phyloP scores from a whole-genome alignment of 1,140 invertebrate species.

The Marisa cornuarietis region DNA sequence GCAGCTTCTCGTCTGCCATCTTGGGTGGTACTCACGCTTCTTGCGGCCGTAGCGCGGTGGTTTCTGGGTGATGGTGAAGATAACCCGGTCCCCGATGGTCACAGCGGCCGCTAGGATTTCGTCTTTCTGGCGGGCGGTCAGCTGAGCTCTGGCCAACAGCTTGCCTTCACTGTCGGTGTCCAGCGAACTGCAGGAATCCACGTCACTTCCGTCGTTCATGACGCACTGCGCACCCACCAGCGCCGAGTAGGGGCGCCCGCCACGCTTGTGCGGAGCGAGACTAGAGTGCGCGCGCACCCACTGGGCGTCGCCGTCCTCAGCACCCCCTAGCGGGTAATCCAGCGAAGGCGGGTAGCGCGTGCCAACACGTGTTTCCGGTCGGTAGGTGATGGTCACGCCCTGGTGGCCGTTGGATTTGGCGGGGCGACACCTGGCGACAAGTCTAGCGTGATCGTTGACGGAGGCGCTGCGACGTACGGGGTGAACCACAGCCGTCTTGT shows the following conservation, averaged over 20 bases:
- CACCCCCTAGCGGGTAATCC: slow-evolving; percentile 35
- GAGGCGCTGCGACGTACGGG: slow-evolving; percentile 14
- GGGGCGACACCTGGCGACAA: neutral
- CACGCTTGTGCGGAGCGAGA: neutral
- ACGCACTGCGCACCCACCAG: neutral
- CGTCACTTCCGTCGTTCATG: neutral
- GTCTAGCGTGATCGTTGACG: neutral
- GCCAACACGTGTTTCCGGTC: slow-evolving; percentile 31
- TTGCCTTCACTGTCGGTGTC: slow-evolving; percentile 2
- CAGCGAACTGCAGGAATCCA: neutral
- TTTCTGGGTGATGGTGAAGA: slow-evolving; percentile 47
- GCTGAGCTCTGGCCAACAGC: slow-evolving; percentile 26
- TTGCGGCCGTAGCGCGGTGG: slow-evolving; percentile 52
- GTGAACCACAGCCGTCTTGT: slow-evolving; percentile 17
- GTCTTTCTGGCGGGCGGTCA: slow-evolving; percentile 48
- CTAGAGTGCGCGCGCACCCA: neutral
- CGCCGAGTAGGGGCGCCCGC: slow-evolving; percentile 20
- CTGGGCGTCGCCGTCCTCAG: neutral
- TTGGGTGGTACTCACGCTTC: slow-evolving; percentile 34
- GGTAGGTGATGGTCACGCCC: slow-evolving; percentile 23
- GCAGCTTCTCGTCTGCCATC: no score
- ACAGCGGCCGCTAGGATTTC: slow-evolving; percentile 40
- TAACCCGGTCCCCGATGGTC: slow-evolving; percentile 42
- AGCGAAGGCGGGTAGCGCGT: slow-evolving; percentile 40
- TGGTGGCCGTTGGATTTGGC: neutral